Evolutionary conservation across 2,888 invertebrate genomes (phyloP), one percentile per base, ranked within the genome.

Genomic region (Lucinisca nassula): DNA sequence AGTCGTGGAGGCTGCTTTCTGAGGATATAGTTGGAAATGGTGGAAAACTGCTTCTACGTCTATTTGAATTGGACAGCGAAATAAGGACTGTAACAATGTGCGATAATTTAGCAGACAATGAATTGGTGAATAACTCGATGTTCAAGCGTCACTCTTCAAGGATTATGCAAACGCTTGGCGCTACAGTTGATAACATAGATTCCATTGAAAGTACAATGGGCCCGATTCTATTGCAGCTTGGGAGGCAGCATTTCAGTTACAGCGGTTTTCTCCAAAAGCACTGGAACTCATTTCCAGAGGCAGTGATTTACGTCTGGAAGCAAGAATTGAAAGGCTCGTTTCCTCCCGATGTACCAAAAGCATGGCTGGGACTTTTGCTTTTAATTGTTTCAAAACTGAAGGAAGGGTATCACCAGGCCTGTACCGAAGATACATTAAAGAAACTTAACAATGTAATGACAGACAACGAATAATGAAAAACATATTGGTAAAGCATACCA

Each of bases 131-230:
- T 17, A n/a, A 51, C n/a, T 14, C 21, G 6, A 10, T n/a, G 21
- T 61, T 61, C 30, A 61, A 61, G 14, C 61, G 93, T 10, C 95
- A 95, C 61, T 94, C 95, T n/a, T 89, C 93, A 17, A 84, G 95
- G n/a, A 94, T 94, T 83, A 95, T 95, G 94, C 94, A 94, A 75
- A 93, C 94, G n/a, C 93, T 95, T 32, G 94, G 93, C 1, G 93
- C 94, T 0, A 93, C 93, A 0, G 92, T 94, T 0, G 94, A 94
- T 55, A 93, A 94, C 73, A 91, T 94, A 6, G 90, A 93, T 79
- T 89, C 93, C 76, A 82, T 93, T 8, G 92, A 94, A n/a, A 77
- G 73, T 14, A 79, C 88, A 0, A 84, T 95, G 83, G 80, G 88
- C 8, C 92, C 93, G 17, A 80, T 94, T 17, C 82, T 95, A 45